These are phyloP conservation scores for Synanthedon myopaeformis DNA, from an alignment of 2,888 invertebrate species.

Conservation along the genomic window DNA sequence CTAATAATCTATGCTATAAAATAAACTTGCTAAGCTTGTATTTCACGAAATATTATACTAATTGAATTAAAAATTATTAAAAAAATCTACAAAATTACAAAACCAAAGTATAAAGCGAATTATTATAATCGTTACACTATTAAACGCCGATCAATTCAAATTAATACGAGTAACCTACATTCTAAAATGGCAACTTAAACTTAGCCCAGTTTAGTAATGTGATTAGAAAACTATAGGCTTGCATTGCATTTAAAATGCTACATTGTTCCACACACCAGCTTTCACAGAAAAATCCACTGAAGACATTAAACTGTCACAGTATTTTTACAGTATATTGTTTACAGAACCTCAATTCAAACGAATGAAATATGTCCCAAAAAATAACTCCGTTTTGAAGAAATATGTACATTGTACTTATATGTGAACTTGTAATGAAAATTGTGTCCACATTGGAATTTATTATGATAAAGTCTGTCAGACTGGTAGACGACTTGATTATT, in stretches of 20 bases:
- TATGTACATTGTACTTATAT: no score
- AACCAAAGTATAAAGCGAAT: neutral
- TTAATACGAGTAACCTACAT: slow-evolving; percentile 1
- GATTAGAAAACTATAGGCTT: slow-evolving; percentile 17
- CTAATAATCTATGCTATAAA: no score
- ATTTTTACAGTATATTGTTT: no score
- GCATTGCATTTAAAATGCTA: slow-evolving; percentile 24
- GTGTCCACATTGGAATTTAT: no score
- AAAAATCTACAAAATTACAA: neutral
- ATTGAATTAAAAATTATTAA: neutral
- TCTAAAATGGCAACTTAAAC: slow-evolving; percentile 45
- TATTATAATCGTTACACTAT: slow-evolving; percentile 26
- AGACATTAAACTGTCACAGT: no score
- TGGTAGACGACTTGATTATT: no score
- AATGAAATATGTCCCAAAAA: no score
- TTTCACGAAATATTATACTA: neutral
- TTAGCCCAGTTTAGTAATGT: slow-evolving; percentile 24
- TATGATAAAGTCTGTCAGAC: no score
- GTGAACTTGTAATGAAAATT: no score
- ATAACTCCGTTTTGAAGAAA: no score
- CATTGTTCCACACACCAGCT: slow-evolving; percentile 24
- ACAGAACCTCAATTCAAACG: no score
- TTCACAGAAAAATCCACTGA: no score
- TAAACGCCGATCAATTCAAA: slow-evolving; percentile 29
- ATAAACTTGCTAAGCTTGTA: neutral